A percentile compares a stretch with the other conserved stretches of the same genome.
phyloP scores from a whole-genome alignment of 2,888 invertebrate species.

The Dryobota labecula region DNA sequence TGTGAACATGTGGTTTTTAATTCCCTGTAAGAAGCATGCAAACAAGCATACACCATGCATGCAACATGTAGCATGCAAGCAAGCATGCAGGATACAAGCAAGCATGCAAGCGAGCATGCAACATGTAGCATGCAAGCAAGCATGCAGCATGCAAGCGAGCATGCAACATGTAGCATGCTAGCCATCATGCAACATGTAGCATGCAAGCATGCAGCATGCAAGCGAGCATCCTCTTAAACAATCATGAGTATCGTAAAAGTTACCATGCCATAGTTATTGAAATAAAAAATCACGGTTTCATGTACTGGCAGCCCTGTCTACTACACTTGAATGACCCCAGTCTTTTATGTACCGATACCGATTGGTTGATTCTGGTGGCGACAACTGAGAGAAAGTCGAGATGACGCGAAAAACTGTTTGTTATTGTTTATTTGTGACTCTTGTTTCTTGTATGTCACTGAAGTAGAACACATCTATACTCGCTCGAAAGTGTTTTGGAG shows the following conservation, averaged over 20 bases:
- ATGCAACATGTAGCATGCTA: no score
- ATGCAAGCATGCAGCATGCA: no score
- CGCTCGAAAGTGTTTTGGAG: background rate
- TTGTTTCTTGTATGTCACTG: conserved; percentile 9
- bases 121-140: no score
- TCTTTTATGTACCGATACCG: conserved; percentile 42
- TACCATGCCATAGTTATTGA: background rate
- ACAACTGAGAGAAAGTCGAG: conserved; percentile 62
- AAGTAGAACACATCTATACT: conserved; percentile 7
- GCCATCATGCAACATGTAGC: no score
- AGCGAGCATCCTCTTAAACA: no score
- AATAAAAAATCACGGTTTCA: background rate
- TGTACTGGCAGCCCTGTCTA: conserved; percentile 48
- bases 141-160: no score
- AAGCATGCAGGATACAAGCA: no score
- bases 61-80: no score
- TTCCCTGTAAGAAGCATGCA: no score
- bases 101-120: no score
- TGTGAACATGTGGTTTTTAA: no score
- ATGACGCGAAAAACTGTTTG: conserved; percentile 48
- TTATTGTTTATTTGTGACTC: conserved; percentile 20
- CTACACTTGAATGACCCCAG: conserved; percentile 65
- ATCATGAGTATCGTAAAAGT: background rate
- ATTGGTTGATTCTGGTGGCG: conserved; percentile 40
- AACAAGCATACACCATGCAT: no score